These are phyloP conservation scores for Turritopsis rubra DNA, from an alignment of 30 jellyfish, hydroid and myxozoan genomes.

Conservation along the genomic window DNA sequence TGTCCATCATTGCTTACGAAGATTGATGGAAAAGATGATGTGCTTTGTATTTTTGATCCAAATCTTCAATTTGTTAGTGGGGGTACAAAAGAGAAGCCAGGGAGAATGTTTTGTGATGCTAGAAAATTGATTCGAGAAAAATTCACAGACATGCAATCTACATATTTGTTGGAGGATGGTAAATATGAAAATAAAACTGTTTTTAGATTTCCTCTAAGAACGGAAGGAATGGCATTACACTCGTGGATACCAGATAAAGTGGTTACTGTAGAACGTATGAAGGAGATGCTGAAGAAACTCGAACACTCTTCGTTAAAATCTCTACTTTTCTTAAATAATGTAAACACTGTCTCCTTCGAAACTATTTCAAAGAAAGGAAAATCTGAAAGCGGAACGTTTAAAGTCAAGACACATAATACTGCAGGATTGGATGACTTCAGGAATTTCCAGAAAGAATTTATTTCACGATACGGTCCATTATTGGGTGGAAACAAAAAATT, in stretches of 20 bases:
- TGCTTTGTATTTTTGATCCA: constrained; percentile 69
- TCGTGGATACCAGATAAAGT: constrained; percentile 35
- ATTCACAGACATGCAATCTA: constrained; percentile 25
- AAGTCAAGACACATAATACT: neutral
- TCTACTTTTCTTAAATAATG: constrained; percentile 21
- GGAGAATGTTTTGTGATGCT: constrained; percentile 47
- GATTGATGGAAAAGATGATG: constrained; percentile 21
- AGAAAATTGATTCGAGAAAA: constrained; percentile 28
- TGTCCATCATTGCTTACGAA: constrained; percentile 52
- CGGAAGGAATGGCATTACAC: too few species aligned
- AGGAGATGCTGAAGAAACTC: constrained; percentile 21
- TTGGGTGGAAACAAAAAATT: neutral
- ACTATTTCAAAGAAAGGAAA: constrained; percentile 22
- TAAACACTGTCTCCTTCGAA: neutral
- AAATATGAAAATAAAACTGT: constrained; percentile 34
- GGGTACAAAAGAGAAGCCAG: constrained; percentile 57
- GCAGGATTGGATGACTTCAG: neutral
- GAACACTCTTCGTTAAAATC: neutral
- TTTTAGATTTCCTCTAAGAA: constrained; percentile 66
- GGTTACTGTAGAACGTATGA: constrained; percentile 15
- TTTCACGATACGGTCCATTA: neutral
- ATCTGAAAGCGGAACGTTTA: neutral
- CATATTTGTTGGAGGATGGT: constrained; percentile 13
- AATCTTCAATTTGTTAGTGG: constrained; percentile 39
- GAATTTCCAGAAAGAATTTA: constrained; percentile 7